These are phyloP conservation scores for Rhyzopertha dominica DNA, from an alignment of 1,140 invertebrate genomes.

Conservation along the genomic window DNA sequence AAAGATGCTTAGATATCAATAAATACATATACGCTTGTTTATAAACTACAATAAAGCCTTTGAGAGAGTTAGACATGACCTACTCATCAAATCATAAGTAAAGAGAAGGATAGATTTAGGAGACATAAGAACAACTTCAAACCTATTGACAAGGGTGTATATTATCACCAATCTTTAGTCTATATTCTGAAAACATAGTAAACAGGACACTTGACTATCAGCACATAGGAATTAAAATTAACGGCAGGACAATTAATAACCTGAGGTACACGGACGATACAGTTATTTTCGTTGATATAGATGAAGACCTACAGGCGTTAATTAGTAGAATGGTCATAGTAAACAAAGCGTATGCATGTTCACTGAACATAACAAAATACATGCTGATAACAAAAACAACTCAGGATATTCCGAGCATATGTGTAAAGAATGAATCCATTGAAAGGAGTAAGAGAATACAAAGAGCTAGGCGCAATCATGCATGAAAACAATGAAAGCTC, in stretches of 20 bases:
- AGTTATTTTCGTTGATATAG: not conserved
- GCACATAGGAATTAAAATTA: not conserved
- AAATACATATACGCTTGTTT: too few species aligned
- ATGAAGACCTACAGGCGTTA: not conserved
- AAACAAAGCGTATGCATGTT: not conserved
- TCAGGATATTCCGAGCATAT: too few species aligned
- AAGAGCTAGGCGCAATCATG: not conserved
- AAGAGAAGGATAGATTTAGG: not conserved
- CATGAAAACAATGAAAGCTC: not conserved
- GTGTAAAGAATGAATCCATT: too few species aligned
- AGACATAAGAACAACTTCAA: constrained; percentile 1
- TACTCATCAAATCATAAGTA: too few species aligned
- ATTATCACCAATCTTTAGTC: constrained; percentile 1
- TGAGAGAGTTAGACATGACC: too few species aligned
- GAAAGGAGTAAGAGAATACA: not conserved
- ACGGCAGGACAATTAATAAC: not conserved
- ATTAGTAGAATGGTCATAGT: not conserved
- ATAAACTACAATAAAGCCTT: too few species aligned
- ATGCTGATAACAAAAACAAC: too few species aligned
- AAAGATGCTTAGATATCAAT: too few species aligned
- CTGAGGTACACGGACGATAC: not conserved
- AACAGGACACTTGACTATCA: not conserved
- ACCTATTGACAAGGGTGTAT: not conserved
- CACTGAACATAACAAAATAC: not conserved
- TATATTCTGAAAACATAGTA: constrained; percentile 5